These are phyloP conservation scores for Lasiommata megera DNA, from an alignment of 2,888 invertebrate species.

Conservation along the genomic window DNA sequence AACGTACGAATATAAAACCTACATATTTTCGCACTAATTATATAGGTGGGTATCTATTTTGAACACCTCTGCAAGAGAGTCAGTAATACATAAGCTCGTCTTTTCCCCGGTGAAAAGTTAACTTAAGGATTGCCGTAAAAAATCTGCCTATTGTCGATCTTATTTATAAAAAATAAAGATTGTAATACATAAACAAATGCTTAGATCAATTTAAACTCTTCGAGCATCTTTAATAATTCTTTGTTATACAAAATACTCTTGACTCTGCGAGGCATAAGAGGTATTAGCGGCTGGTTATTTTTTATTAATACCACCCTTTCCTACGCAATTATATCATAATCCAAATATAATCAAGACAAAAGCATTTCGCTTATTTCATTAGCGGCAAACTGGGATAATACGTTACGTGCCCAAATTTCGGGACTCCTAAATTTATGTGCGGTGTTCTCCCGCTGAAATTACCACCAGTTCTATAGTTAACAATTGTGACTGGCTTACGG, in stretches of 20 bases:
- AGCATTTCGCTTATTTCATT: constrained; percentile 46
- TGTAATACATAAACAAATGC: too few species aligned
- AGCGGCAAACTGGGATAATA: constrained; percentile 36
- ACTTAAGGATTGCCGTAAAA: too few species aligned
- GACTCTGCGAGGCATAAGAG: not conserved
- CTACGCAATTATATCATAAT: constrained; percentile 9
- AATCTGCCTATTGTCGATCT: too few species aligned
- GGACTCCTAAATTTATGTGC: constrained; percentile 43
- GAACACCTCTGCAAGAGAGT: too few species aligned
- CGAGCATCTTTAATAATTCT: not conserved
- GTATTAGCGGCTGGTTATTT: constrained; percentile 1
- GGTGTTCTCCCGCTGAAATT: constrained; percentile 33
- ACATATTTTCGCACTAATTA: too few species aligned
- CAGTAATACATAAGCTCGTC: too few species aligned
- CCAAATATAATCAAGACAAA: constrained; percentile 29
- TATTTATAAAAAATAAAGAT: too few species aligned
- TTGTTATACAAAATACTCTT: not conserved
- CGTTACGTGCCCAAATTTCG: constrained; percentile 44
- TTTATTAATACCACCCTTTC: constrained; percentile 2
- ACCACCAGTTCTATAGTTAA: constrained; percentile 32
- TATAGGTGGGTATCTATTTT: too few species aligned
- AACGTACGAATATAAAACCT: too few species aligned
- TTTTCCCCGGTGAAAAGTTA: too few species aligned
- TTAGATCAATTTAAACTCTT: too few species aligned
- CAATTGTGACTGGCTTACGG: constrained; percentile 30